These are phyloP conservation scores for Archips crataeganus DNA, from an alignment of 2,888 invertebrate genomes.

Conservation along the genomic window DNA sequence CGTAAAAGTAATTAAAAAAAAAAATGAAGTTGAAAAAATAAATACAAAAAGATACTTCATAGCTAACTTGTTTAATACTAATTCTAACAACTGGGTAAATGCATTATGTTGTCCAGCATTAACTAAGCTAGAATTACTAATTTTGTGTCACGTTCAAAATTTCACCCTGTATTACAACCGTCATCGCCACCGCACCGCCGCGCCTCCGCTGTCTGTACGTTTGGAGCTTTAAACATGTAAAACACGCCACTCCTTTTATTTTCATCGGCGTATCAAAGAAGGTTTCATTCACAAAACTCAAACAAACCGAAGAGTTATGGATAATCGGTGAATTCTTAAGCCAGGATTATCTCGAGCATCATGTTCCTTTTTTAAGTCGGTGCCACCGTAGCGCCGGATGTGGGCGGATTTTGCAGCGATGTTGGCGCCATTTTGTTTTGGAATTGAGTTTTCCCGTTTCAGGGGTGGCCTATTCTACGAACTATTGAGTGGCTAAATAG, in stretches of 20 bases:
- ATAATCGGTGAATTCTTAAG: neutral
- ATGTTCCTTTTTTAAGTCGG: slow-evolving; percentile 7
- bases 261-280: neutral
- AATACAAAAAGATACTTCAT: too few species aligned
- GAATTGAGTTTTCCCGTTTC: slow-evolving; percentile 58
- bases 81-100: too few species aligned
- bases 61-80: too few species aligned
- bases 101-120: too few species aligned
- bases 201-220: too few species aligned
- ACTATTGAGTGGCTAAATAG: slow-evolving; percentile 25
- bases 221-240: too few species aligned
- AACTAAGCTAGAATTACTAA: too few species aligned
- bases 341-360: slow-evolving; percentile 2
- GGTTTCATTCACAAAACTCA: neutral
- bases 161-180: too few species aligned
- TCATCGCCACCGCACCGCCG: too few species aligned
- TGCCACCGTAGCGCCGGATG: slow-evolving; percentile 59
- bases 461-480: slow-evolving; percentile 54
- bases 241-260: neutral
- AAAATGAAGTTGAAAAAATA: too few species aligned
- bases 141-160: too few species aligned
- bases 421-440: slow-evolving; percentile 37
- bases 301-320: neutral
- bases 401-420: slow-evolving; percentile 58
- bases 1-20: too few species aligned